A percentile compares a stretch with the other conserved stretches of the same genome.
phyloP scores from a whole-genome alignment of 2,113 vertebrate species.

The Microcebus jonahi region DNA sequence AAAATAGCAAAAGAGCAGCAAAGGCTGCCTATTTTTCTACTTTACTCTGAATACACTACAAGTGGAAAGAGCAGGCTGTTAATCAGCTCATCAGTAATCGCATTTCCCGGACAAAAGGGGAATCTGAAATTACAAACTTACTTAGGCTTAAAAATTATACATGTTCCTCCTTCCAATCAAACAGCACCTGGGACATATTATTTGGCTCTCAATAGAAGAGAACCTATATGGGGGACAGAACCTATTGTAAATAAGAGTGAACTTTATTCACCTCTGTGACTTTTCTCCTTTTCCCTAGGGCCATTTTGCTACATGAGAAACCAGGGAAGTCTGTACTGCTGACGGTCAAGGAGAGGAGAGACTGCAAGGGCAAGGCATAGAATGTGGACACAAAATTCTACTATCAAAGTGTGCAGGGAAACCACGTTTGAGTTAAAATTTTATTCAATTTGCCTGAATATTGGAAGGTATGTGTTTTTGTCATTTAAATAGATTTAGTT shows the following conservation, averaged over 20 bases:
- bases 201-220: neutral
- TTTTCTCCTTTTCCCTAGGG: neutral
- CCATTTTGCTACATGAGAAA: neutral
- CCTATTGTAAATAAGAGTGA: neutral
- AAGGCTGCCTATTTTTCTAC: neutral
- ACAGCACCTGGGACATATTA: neutral
- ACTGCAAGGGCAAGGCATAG: neutral
- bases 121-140: slow-evolving; percentile 33
- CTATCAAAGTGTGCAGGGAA: fast-evolving
- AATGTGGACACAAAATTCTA: neutral
- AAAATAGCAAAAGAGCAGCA: slow-evolving; percentile 66
- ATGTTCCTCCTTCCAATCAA: neutral
- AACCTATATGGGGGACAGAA: neutral
- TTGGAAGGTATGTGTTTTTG: neutral
- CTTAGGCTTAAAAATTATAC: slow-evolving; percentile 40
- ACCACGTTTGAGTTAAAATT: neutral
- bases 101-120: neutral
- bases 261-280: neutral
- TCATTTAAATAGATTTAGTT: slow-evolving; percentile 28
- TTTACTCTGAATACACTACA: neutral
- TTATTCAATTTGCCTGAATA: neutral
- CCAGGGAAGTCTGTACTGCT: neutral
- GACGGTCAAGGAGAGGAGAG: neutral
- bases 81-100: neutral
- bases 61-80: neutral